Base-by-base conservation (phyloP, 2,113 vertebrate species). In the Anthoscopus minutus region DNA sequence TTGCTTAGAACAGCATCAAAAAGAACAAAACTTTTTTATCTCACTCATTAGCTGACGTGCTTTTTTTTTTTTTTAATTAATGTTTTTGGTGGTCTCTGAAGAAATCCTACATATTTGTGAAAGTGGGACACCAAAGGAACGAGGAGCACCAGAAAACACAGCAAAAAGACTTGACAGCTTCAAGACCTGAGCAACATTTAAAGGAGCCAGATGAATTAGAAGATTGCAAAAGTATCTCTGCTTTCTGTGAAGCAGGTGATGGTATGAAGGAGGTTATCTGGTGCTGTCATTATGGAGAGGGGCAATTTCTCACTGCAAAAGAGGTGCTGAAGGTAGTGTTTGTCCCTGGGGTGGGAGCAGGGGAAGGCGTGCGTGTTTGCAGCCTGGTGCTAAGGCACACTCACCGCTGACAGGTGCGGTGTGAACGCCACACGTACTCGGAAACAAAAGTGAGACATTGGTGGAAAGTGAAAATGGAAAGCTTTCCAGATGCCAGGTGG, bases 401-500 rank as follows among this genome's bases (percentile, higher is more conserved):
- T 35, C 76, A 60, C 79, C 48, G 3, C 92, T 74, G 79, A 96
- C 83, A 92, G 90, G 92, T 92, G 93, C 64, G 40, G 60, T 15
- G 94, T 15, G 80, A 96, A 86, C 22, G 9, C 17, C 40, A 88
- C 85, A 65, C 45, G 25, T 22, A 86, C 93, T 90, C 90, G 92
- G 93, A 95, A 92, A 96, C 77, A 86, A 76, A 92, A 96, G 92
- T 93, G 92, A 94, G 94, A 94, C 76, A 71, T 71, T 19, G 67
- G 72, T 90, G 69, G 82, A 71, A 93, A 92, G 90, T 92, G 93
- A 90, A 92, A 94, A 95, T 90, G 86, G 92, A 97, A 96, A 95
- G 72, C 93, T 81, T 96, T 93, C 90, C 94, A 94, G 93, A 84
- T 96, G 82, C 93, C 92, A 96, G 86, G 88, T 94, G 90, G 90